Evolutionary conservation across 2,797 vertebrate species (phyloP).

Genomic region (Malacoctenus gilli): DNA sequence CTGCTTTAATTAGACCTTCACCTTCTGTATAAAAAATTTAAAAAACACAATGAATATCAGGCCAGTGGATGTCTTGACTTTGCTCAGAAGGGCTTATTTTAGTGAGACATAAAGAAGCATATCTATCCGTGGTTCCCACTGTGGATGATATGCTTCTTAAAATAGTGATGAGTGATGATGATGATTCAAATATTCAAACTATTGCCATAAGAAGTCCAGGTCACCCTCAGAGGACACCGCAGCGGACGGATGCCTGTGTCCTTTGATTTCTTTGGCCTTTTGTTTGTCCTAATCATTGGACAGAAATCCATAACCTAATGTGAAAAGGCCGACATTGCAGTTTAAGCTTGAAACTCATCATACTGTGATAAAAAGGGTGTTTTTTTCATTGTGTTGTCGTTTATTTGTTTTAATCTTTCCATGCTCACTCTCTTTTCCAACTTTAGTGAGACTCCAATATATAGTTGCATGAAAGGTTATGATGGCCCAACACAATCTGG

Average conservation of each 20-base stretch:
- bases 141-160: neutral
- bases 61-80: neutral
- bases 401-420: neutral
- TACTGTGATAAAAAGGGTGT: neutral
- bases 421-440: no score
- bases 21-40: neutral
- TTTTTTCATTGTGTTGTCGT: neutral
- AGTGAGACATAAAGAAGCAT: neutral
- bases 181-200: neutral
- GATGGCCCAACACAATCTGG: neutral
- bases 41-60: neutral
- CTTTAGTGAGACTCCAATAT: neutral
- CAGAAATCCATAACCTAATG: constrained; percentile 10
- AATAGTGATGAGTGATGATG: neutral
- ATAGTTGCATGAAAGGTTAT: neutral
- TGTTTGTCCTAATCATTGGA: constrained; percentile 1
- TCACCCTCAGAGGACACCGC: neutral
- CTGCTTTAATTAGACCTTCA: neutral
- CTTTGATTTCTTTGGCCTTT: neutral
- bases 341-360: neutral
- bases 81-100: neutral
- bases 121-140: neutral
- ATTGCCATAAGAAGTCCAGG: neutral
- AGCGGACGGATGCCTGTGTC: neutral
- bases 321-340: neutral